Evolutionary conservation across 2,113 vertebrate species (phyloP).

Genomic region (Phainopepla nitens): DNA sequence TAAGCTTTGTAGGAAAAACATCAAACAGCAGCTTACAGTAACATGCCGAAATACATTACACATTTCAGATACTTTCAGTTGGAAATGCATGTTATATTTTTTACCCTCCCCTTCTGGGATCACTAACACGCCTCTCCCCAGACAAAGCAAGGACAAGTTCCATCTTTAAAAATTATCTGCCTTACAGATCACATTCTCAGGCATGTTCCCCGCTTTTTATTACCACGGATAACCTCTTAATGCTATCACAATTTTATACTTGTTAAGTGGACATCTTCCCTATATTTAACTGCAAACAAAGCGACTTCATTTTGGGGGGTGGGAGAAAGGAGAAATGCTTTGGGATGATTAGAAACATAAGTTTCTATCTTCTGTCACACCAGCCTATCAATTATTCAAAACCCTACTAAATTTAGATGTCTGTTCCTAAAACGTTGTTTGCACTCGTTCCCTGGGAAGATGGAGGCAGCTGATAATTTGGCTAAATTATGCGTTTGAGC

Average conservation of each 20-base stretch:
- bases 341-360: constrained; percentile 70
- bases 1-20: constrained; percentile 65
- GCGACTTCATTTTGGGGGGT: constrained; percentile 20
- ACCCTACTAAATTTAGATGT: constrained; percentile 56
- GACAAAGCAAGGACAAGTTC: constrained; percentile 64
- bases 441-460: constrained; percentile 23
- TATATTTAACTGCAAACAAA: constrained; percentile 58
- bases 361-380: constrained; percentile 48
- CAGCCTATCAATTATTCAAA: constrained; percentile 44
- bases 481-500: constrained; percentile 49
- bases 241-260: constrained; percentile 69
- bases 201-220: constrained; percentile 69
- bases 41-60: constrained; percentile 45
- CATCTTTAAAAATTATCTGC: constrained; percentile 74
- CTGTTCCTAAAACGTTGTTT: constrained; percentile 60
- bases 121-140: constrained; percentile 34
- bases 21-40: constrained; percentile 61
- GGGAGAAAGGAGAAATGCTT: constrained; percentile 32
- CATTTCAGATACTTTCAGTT: constrained; percentile 68
- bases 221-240: constrained; percentile 71
- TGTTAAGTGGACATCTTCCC: constrained; percentile 68
- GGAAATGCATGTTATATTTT: constrained; percentile 20
- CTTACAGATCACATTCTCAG: constrained; percentile 71
- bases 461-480: constrained; percentile 28
- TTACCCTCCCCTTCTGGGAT: constrained; percentile 25